phyloP scores from a whole-genome alignment of 2,797 vertebrate species.

The Bufotes viridis region DNA sequence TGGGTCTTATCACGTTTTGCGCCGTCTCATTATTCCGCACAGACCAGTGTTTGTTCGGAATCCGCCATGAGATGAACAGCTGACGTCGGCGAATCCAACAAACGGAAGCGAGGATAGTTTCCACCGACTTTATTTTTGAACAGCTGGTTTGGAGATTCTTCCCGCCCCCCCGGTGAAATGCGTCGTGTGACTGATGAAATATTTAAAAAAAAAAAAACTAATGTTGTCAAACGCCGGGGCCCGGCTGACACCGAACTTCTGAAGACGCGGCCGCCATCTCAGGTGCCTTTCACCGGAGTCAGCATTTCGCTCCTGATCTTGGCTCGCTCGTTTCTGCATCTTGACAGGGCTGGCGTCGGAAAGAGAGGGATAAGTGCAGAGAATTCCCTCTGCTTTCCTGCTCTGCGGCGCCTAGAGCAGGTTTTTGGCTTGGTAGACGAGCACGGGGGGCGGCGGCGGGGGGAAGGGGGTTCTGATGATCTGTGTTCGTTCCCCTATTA shows the following conservation, averaged over 20 bases:
- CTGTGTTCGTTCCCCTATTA: constrained; percentile 56
- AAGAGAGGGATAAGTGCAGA: constrained; percentile 46
- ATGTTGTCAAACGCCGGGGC: constrained; percentile 42
- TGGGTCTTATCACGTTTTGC: neutral
- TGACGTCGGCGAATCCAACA: constrained; percentile 51
- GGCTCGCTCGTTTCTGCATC: constrained; percentile 46
- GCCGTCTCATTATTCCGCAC: neutral
- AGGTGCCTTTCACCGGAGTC: constrained; percentile 57
- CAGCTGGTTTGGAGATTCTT: constrained; percentile 56
- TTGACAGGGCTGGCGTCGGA: constrained; percentile 56
- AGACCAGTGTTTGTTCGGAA: constrained; percentile 13
- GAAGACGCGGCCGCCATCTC: constrained; percentile 49
- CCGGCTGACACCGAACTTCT: constrained; percentile 59
- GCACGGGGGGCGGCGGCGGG: neutral
- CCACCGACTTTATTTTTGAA: constrained; percentile 46
- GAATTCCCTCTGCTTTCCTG: constrained; percentile 54
- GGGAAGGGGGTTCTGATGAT: constrained; percentile 47
- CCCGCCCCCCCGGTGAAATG: constrained; percentile 50
- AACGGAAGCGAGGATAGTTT: constrained; percentile 25
- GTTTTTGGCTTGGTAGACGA: constrained; percentile 54
- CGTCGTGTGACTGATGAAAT: constrained; percentile 49
- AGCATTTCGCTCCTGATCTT: constrained; percentile 58
- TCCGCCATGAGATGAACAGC: constrained; percentile 30
- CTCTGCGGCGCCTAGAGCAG: constrained; percentile 52
- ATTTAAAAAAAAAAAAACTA: constrained; percentile 53